Evolutionary conservation across 2,113 vertebrate genomes (phyloP), one percentile per base, ranked within the genome.

Genomic region (Sebastes schlegelii): DNA sequence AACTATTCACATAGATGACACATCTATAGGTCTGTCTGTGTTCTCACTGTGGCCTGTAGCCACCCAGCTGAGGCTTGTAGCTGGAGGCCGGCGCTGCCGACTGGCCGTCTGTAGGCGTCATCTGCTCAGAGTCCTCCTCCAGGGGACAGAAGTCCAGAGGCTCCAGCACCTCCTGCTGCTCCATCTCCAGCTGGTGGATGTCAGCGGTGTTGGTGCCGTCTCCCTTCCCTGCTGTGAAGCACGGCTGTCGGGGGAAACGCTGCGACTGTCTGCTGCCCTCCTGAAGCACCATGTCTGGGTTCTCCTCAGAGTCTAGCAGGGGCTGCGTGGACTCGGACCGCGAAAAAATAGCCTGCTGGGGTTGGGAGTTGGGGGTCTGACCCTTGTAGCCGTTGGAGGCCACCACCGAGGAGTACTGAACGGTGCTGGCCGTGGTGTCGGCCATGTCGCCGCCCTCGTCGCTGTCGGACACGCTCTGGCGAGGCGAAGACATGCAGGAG

Each of bases 321-420:
- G 98, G 98, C 90, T 99, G 98, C 0, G 98, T 99, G 14, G 98
- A 99, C 91, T 99, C 98, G 0, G 98, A 99, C 26, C 98, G 96
- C 2, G 96, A 95, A 67, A 99, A 99, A 19, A 95, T 87, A n/a
- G 96, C 95, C 2, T 95, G 96, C 0, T 88, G 91, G 0, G 88
- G 71, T 4, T 83, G 89, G 21, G 94, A 51, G 74, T 74, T 52
- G 0, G 96, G 95, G 0, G 95, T 96, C 92, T 99, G 98, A 58
- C 97, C 97, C 91, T 97, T 96, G 93, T 99, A 99, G 45, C 96
- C 97, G 1, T 92, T 97, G 23, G 92, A 82, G 10, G 97, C 97
- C 8, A 99, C 96, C 54, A 99, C 97, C 0, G 98, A 97, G 0
- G 98, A 99, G 81, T 99, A 99, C 91, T 98, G 98, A 0, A 99